phyloP scores from a whole-genome alignment of 2,888 invertebrate genomes.

The Hanleya hanleyi region DNA sequence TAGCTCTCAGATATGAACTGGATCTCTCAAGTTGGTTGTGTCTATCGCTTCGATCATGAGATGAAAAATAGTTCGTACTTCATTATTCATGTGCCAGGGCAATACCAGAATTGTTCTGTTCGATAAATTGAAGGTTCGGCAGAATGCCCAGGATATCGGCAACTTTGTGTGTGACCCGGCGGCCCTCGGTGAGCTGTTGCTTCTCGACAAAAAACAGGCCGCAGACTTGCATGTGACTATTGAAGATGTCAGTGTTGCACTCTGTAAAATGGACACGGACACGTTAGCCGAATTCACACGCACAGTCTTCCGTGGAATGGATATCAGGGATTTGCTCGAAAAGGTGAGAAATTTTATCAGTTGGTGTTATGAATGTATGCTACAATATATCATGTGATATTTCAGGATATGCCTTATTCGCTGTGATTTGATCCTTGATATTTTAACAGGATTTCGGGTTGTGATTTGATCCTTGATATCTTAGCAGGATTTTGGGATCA shows the following conservation, averaged over 20 bases:
- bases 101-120: too few species aligned
- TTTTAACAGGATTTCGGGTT: too few species aligned
- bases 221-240: slow-evolving; percentile 26
- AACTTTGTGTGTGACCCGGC: slow-evolving; percentile 22
- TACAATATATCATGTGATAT: neutral
- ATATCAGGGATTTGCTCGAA: slow-evolving; percentile 57
- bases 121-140: too few species aligned
- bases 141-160: too few species aligned
- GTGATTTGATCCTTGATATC: too few species aligned
- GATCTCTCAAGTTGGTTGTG: too few species aligned
- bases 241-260: slow-evolving; percentile 43
- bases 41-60: too few species aligned
- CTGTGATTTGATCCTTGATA: too few species aligned
- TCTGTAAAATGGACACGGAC: slow-evolving; percentile 50
- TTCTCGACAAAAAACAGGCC: neutral
- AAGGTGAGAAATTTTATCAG: slow-evolving; percentile 41
- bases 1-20: too few species aligned
- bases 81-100: too few species aligned
- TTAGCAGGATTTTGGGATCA: too few species aligned
- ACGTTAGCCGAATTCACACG: slow-evolving; percentile 42
- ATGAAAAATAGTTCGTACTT: too few species aligned
- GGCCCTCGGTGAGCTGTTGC: slow-evolving; percentile 7
- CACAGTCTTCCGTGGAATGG: slow-evolving; percentile 45
- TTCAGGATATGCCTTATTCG: neutral
- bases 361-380: neutral